Conservation (phyloP, 2,888 invertebrate species). For the Patella depressa region DNA sequence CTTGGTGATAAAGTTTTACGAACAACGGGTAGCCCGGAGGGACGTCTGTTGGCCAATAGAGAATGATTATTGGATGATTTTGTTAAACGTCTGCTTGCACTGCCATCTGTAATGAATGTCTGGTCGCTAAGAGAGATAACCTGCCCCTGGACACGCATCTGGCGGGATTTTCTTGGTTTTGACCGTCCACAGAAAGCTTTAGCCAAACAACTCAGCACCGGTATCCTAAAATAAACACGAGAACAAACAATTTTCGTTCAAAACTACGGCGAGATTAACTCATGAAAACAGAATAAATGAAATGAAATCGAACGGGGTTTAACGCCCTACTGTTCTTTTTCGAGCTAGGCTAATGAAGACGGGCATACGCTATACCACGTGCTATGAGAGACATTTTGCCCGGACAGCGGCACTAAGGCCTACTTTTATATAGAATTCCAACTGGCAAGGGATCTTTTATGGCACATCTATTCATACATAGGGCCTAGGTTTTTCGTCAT, state of each 20-base stretch:
- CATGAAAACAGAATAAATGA: background rate
- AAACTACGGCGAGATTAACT: background rate
- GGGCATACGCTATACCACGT: too few relatives aligned
- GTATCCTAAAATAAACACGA: background rate
- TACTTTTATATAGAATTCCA: too few relatives aligned
- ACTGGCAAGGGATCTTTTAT: too few relatives aligned
- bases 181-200: slow-evolving; percentile 8
- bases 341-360: too few relatives aligned
- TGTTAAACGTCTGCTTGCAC: background rate
- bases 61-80: background rate
- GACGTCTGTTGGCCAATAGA: slow-evolving; percentile 36
- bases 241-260: background rate
- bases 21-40: slow-evolving; percentile 47
- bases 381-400: too few relatives aligned
- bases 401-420: too few relatives aligned
- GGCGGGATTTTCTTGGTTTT: slow-evolving; percentile 15
- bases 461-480: too few relatives aligned
- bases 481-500: too few relatives aligned
- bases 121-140: slow-evolving; percentile 33
- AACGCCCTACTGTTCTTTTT: too few relatives aligned
- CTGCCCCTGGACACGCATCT: slow-evolving; percentile 15
- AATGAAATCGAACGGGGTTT: too few relatives aligned
- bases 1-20: slow-evolving; percentile 42
- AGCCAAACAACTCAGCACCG: background rate
- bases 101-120: slow-evolving; percentile 24